Evolutionary conservation across 2,888 invertebrate genomes (phyloP), one percentile per base, ranked within the genome.

Genomic region (Hydroisotoma schaefferi): DNA sequence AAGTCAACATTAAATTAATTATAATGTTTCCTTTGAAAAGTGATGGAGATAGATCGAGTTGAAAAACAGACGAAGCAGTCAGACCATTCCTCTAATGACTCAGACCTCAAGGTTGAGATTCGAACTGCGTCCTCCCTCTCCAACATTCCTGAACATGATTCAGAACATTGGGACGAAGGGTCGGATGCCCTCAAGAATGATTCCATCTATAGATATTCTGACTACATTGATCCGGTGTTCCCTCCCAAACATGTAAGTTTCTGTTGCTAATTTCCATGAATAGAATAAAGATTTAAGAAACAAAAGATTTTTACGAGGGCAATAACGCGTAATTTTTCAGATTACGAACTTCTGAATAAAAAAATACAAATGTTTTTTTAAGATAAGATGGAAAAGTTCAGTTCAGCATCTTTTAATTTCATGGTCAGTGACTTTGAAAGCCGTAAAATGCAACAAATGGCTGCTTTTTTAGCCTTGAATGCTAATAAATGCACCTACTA

Each of bases 51-150:
- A 65, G 76, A 78, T 57, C 79, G 84, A 68, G 81, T 81, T 73
- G 80, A 79, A 63, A 75, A 75, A 59, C 74, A 75, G 63, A 74
- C 77, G 74, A 80, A 80, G 73, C 79, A 75, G 63, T 91, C 91
- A 60, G 93, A 94, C 76, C 83, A 90, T 70, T 91, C 91, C 74
- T 93, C 93, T 54, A 74, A 92, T 76, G 91, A 93, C 74, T 93
- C 93, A 69, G 93, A 93, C 78, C 80, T 93, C 75, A 94, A 94
- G 78, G 82, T 91, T 68, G 93, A 94, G 78, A 82, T 93, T 65
- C 82, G 92, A 61, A 91, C 91, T 48, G 70, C 72, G 25, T 71
- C 71, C 28, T 71, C 70, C 54, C 57, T 72, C 28, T 71, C 71
- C 37, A 72, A 72, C 63, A 72, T 72, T 65, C 70, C 71, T 10